Evolutionary conservation across 1,140 invertebrate species (phyloP).

Genomic region (Leptinotarsa lineolata): DNA sequence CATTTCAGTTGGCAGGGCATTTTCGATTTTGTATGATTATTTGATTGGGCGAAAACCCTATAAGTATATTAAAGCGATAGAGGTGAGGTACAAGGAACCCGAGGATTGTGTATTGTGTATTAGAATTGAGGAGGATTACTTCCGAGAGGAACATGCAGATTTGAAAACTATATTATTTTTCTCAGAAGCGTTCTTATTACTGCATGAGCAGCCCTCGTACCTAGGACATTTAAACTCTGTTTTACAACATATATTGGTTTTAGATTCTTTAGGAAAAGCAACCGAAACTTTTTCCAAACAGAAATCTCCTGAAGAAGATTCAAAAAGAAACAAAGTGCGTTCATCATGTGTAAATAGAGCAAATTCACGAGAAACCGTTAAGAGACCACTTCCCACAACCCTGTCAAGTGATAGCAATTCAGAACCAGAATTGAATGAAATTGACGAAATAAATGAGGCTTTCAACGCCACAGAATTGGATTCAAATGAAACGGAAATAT

Average conservation of each 20-base stretch:
- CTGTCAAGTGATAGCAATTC: conserved; percentile 19
- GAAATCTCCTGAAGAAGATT: conserved; percentile 36
- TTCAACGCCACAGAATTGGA: neutral
- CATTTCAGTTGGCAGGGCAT: no score
- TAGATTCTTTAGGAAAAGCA: conserved; percentile 46
- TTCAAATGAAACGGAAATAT: conserved; percentile 52
- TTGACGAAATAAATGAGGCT: neutral
- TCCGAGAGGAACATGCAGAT: no score
- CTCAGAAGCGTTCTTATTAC: no score
- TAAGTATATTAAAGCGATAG: no score
- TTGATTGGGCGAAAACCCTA: no score
- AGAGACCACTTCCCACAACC: conserved; percentile 57
- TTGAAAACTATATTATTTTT: no score
- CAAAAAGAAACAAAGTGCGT: conserved; percentile 41
- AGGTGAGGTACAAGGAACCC: no score
- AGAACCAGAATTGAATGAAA: conserved; percentile 31
- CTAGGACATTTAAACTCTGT: no score
- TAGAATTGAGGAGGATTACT: no score
- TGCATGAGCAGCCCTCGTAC: no score
- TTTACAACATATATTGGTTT: neutral
- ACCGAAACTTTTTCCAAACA: conserved; percentile 37
- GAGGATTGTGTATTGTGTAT: no score
- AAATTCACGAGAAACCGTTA: conserved; percentile 60
- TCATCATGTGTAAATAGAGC: conserved; percentile 58
- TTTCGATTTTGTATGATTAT: no score